phyloP scores from a whole-genome alignment of 2,113 vertebrate genomes.

The Spilogale gracilis region DNA sequence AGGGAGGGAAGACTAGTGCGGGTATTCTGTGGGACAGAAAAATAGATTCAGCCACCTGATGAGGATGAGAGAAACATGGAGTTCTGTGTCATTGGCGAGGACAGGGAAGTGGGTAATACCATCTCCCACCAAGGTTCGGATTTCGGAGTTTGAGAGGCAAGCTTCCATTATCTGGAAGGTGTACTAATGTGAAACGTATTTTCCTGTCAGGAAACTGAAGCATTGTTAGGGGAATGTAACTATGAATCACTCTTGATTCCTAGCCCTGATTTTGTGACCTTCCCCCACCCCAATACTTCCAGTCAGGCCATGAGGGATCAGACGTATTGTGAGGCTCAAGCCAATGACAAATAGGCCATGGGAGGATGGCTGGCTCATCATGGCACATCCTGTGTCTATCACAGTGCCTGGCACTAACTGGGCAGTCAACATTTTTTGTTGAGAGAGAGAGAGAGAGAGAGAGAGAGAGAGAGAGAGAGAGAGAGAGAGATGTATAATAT shows the following conservation, averaged over 20 bases:
- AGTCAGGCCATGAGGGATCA: neutral
- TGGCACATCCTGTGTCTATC: neutral
- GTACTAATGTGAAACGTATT: neutral
- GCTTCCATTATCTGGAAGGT: neutral
- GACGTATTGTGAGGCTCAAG: neutral
- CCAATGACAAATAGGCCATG: neutral
- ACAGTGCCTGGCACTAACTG: neutral
- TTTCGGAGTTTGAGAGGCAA: conserved; percentile 32
- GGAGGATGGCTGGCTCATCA: neutral
- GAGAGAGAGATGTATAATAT: neutral
- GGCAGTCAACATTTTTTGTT: neutral
- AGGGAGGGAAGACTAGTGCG: neutral
- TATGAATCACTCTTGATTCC: neutral
- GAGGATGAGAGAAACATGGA: neutral
- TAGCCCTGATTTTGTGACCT: neutral
- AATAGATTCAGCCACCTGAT: neutral
- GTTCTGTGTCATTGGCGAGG: neutral
- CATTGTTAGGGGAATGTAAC: neutral
- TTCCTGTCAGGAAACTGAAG: neutral
- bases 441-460: no score
- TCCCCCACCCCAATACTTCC: neutral
- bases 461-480: no score
- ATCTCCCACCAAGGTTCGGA: neutral
- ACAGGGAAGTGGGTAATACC: neutral
- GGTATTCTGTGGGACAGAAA: neutral